phyloP scores from a whole-genome alignment of 2,797 vertebrate species.

The Lemur catta region DNA sequence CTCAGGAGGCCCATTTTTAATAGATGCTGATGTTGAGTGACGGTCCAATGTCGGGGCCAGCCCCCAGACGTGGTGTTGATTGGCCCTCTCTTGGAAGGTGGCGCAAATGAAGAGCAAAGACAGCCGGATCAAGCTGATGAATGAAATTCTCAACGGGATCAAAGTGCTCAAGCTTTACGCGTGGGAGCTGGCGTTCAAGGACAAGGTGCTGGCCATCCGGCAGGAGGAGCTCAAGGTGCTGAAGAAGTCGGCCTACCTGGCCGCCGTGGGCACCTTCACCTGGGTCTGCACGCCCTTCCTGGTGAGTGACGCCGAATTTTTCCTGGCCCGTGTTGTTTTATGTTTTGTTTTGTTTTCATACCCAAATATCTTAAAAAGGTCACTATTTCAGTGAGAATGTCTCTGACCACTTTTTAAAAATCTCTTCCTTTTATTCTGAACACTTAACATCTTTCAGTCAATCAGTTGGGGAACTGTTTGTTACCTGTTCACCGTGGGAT shows the following conservation, averaged over 20 bases:
- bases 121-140: slow-evolving; percentile 97
- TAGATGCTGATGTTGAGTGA: background rate
- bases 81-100: slow-evolving; percentile 84
- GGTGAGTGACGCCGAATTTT: slow-evolving; percentile 85
- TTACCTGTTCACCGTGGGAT: fast-evolving
- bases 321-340: fast-evolving
- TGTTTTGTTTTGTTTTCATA: background rate
- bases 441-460: background rate
- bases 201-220: slow-evolving; percentile 93
- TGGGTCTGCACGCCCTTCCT: slow-evolving; percentile 98
- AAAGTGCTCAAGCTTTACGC: slow-evolving; percentile 98
- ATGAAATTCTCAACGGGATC: slow-evolving; percentile 96
- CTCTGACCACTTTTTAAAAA: background rate
- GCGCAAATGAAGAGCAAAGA: slow-evolving; percentile 99
- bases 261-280: slow-evolving; percentile 94
- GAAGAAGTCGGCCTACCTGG: slow-evolving; percentile 93
- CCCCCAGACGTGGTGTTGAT: fast-evolving
- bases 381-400: background rate
- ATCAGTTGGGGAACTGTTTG: background rate
- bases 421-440: background rate
- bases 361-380: background rate
- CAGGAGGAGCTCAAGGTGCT: slow-evolving; percentile 93
- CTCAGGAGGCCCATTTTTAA: background rate
- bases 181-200: slow-evolving; percentile 96
- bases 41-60: background rate